Conservation (phyloP, 2,888 invertebrate species). For the Anarsia innoxiella region DNA sequence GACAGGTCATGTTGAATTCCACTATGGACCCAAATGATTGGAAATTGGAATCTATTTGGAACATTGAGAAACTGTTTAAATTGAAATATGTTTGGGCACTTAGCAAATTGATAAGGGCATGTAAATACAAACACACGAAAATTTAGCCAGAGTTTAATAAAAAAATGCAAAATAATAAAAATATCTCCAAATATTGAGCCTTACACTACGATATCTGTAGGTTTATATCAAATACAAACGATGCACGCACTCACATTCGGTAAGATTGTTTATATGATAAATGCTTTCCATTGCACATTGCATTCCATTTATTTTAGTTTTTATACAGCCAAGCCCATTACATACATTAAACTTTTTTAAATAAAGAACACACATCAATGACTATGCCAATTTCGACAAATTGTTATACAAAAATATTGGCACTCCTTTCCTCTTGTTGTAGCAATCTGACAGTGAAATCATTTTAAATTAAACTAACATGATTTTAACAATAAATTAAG, state of each 20-base stretch:
- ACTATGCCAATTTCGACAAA: constrained; percentile 5
- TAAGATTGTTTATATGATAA: no score
- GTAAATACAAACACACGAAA: constrained; percentile 39
- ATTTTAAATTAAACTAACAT: background rate
- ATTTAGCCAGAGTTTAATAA: constrained; percentile 75
- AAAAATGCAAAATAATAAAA: constrained; percentile 74
- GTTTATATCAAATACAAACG: constrained; percentile 60
- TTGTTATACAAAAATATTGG: constrained; percentile 29
- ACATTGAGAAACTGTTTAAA: no score
- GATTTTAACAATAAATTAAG: constrained; percentile 12
- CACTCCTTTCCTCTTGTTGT: constrained; percentile 29
- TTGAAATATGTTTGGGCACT: no score
- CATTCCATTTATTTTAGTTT: no score
- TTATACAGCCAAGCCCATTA: no score
- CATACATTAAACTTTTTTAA: no score
- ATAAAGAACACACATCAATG: constrained; percentile 8
- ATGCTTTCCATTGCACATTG: no score
- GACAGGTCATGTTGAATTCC: no score
- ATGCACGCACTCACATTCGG: constrained; percentile 43
- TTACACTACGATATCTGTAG: constrained; percentile 64
- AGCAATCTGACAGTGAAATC: constrained; percentile 1
- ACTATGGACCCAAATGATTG: no score
- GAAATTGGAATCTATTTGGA: no score
- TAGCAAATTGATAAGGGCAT: no score
- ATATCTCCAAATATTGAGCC: constrained; percentile 73